Evolutionary conservation across 1,140 invertebrate species (phyloP).

Genomic region (Anastrepha obliqua): DNA sequence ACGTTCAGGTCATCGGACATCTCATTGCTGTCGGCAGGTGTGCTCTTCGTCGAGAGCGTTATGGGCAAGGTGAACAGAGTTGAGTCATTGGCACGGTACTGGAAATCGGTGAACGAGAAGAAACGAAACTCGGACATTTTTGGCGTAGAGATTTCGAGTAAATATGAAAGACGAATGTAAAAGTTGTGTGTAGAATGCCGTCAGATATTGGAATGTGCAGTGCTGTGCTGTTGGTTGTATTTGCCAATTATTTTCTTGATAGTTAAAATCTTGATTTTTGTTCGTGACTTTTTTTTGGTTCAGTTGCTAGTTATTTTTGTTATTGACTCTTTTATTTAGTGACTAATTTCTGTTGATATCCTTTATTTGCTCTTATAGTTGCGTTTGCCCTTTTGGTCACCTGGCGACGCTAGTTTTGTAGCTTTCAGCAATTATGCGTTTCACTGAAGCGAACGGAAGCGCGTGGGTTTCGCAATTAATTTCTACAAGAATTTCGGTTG

Average conservation of each 20-base stretch:
- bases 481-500: slow-evolving; percentile 13
- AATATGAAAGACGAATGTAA: background rate
- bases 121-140: slow-evolving; percentile 72
- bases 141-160: background rate
- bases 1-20: slow-evolving; percentile 67
- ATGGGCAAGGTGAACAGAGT: slow-evolving; percentile 65
- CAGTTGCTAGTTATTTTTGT: background rate
- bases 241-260: background rate
- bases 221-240: background rate
- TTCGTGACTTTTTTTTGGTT: background rate
- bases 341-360: background rate
- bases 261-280: background rate
- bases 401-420: background rate
- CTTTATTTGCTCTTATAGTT: background rate
- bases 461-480: slow-evolving; percentile 15
- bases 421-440: background rate
- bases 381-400: background rate
- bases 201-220: background rate
- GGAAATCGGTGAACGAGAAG: slow-evolving; percentile 66
- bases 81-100: slow-evolving; percentile 63
- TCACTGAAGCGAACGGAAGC: slow-evolving; percentile 15
- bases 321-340: background rate
- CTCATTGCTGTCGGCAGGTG: slow-evolving; percentile 57
- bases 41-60: slow-evolving; percentile 54
- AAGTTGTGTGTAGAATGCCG: background rate